Evolutionary conservation across 2,797 vertebrate genomes (phyloP).

Genomic region (Masticophis lateralis): DNA sequence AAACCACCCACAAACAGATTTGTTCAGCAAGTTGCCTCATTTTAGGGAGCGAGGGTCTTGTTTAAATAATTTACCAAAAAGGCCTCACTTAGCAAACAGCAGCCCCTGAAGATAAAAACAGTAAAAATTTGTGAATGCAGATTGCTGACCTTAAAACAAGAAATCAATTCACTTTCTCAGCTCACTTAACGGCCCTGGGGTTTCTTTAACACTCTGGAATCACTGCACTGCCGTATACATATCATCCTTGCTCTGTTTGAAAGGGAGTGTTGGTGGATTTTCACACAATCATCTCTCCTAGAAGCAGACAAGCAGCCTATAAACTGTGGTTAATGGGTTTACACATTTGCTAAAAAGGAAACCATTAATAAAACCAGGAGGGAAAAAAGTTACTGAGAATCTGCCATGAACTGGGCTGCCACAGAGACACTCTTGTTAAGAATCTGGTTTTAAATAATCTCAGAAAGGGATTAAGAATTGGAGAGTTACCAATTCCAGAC

Average conservation of each 20-base stretch:
- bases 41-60: slow-evolving; percentile 16
- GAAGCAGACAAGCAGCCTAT: neutral
- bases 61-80: neutral
- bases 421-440: rapidly evolving
- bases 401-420: rapidly evolving
- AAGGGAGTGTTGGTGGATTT: neutral
- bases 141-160: slow-evolving; percentile 33
- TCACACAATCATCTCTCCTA: neutral
- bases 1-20: neutral
- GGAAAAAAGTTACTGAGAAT: rapidly evolving
- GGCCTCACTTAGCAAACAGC: slow-evolving; percentile 8
- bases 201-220: neutral
- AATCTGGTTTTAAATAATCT: neutral
- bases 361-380: rapidly evolving
- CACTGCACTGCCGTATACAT: rapidly evolving
- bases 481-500: neutral
- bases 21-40: slow-evolving; percentile 1
- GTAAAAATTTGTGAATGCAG: neutral
- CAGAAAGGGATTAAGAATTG: neutral
- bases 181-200: neutral
- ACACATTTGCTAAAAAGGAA: neutral
- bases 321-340: neutral
- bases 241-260: neutral
- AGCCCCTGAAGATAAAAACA: slow-evolving; percentile 7
- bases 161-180: slow-evolving; percentile 7